phyloP scores from a whole-genome alignment of 92 coral and sea anemone species.

The Porites lobata region DNA sequence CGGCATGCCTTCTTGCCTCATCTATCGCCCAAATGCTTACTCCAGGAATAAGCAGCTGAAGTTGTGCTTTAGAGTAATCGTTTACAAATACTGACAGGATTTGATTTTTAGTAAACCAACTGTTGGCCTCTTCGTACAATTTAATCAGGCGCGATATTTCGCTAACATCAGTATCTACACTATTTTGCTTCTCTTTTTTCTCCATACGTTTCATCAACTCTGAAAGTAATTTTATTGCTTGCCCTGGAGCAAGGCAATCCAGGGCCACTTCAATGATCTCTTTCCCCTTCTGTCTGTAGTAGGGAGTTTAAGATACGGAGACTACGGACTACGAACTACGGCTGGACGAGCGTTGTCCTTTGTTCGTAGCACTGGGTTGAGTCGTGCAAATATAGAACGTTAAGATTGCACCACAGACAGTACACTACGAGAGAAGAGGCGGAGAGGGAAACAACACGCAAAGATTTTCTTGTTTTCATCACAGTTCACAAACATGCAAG shows the following conservation, averaged over 20 bases:
- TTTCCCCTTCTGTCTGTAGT: constrained; percentile 30
- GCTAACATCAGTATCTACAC: not conserved
- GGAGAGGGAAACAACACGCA: too few relatives aligned
- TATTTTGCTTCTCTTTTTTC: not conserved
- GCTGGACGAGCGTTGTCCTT: too few relatives aligned
- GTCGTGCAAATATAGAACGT: too few relatives aligned
- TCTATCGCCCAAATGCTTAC: constrained; percentile 46
- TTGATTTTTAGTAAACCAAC: constrained; percentile 38
- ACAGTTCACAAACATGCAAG: too few relatives aligned
- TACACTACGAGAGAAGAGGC: too few relatives aligned
- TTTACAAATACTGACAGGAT: constrained; percentile 46
- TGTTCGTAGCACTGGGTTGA: too few relatives aligned
- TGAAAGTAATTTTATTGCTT: not conserved
- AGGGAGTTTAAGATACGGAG: too few relatives aligned
- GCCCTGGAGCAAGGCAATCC: constrained; percentile 40
- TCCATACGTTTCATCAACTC: not conserved
- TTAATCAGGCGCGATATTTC: not conserved
- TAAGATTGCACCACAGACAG: too few relatives aligned
- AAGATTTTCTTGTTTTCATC: too few relatives aligned
- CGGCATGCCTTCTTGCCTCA: constrained; percentile 43
- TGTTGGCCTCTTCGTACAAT: constrained; percentile 26
- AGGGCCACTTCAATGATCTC: constrained; percentile 9
- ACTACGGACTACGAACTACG: too few relatives aligned
- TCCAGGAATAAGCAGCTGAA: constrained; percentile 42
- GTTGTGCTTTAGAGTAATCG: constrained; percentile 41